Conservation (phyloP, 2,113 vertebrate genomes). For the Gopherus evgoodei region DNA sequence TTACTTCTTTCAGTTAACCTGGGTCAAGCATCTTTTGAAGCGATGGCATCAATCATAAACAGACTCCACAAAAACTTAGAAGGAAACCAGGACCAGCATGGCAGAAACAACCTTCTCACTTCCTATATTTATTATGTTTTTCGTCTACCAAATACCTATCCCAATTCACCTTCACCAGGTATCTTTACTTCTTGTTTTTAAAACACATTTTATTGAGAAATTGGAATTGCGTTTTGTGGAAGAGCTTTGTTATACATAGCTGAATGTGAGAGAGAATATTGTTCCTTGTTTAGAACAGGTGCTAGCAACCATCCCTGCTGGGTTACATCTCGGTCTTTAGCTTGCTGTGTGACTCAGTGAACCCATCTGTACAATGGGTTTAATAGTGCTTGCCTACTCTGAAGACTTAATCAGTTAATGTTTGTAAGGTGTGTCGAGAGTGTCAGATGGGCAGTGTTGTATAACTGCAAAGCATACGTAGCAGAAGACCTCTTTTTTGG, state of each 20-base stretch:
- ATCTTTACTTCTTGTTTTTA: neutral
- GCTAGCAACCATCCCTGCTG: neutral
- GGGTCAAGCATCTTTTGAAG: constrained; percentile 96
- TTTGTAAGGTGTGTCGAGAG: neutral
- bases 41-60: constrained; percentile 97
- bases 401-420: neutral
- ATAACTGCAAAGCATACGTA: neutral
- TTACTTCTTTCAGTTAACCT: constrained; percentile 88
- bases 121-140: constrained; percentile 98
- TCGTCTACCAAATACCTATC: constrained; percentile 92
- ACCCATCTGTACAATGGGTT: neutral
- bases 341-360: neutral
- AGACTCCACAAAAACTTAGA: constrained; percentile 97
- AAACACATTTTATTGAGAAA: neutral
- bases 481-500: neutral
- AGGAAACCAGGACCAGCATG: constrained; percentile 96
- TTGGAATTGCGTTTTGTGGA: neutral
- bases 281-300: neutral
- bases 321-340: constrained; percentile 16
- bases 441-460: accelerated
- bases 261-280: neutral
- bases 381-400: neutral
- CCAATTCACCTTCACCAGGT: constrained; percentile 96
- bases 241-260: neutral
- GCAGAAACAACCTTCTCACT: constrained; percentile 95